Conservation (phyloP, 2,888 invertebrate species). For the Pteria penguin region DNA sequence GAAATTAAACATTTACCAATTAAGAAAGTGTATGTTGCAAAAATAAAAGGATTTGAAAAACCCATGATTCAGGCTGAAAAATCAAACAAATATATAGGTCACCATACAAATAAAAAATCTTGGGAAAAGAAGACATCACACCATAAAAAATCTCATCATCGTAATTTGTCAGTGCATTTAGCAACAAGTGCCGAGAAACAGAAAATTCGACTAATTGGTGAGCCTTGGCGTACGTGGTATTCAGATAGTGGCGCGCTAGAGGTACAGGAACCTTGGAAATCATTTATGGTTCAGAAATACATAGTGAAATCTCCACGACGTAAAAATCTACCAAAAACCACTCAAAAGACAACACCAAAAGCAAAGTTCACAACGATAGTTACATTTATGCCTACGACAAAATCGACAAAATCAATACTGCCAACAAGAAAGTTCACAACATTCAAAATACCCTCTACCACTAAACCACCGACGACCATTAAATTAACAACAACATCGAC, state of each 20-base stretch:
- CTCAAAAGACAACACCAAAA: not conserved
- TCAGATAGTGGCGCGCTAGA: not conserved
- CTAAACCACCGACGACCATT: not conserved
- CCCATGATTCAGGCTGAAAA: not conserved
- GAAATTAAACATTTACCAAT: no score
- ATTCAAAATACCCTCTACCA: not conserved
- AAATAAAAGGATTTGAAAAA: not conserved
- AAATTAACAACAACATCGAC: not conserved
- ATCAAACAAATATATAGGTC: not conserved
- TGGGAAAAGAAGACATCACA: not conserved
- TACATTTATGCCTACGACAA: no score
- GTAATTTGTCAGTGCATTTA: not conserved
- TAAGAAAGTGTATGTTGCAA: not conserved
- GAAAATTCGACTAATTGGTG: not conserved
- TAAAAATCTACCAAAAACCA: not conserved
- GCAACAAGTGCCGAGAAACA: not conserved
- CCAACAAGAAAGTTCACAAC: not conserved
- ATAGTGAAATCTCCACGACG: not conserved
- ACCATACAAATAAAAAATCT: not conserved
- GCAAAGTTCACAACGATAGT: no score
- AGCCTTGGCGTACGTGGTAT: slow-evolving; percentile 2
- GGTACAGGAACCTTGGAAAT: slow-evolving; percentile 17
- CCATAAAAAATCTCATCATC: not conserved
- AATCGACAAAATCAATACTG: not conserved
- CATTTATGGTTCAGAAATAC: not conserved